Conservation (phyloP, 1,140 invertebrate species). For the Sarcophaga peregrina region DNA sequence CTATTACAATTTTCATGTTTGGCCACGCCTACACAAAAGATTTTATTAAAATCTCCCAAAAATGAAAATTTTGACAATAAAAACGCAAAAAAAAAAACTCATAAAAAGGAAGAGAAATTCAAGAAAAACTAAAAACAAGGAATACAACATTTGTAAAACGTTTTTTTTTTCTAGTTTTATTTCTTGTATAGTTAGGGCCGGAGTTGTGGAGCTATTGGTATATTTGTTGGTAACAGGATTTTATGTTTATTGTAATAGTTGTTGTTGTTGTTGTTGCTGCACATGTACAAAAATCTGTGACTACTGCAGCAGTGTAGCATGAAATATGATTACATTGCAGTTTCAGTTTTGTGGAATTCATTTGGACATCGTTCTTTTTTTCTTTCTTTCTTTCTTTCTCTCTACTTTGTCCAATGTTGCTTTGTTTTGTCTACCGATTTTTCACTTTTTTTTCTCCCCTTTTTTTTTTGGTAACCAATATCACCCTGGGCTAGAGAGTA, state of each 20-base stretch:
- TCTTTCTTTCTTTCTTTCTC: not conserved
- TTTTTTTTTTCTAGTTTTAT: not conserved
- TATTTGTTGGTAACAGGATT: not conserved
- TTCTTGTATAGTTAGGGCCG: not conserved
- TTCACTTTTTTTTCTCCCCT: too few species aligned
- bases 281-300: constrained; percentile 30
- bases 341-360: constrained; percentile 22
- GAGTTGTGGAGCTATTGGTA: not conserved
- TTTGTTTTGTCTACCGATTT: not conserved
- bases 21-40: constrained; percentile 39
- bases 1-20: constrained; percentile 38
- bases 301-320: constrained; percentile 41
- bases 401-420: not conserved
- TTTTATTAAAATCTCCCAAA: constrained; percentile 29
- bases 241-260: not conserved
- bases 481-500: too few species aligned
- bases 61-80: not conserved
- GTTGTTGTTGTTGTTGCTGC: not conserved
- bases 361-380: not conserved
- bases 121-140: constrained; percentile 24
- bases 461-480: too few species aligned
- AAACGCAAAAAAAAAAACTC: not conserved
- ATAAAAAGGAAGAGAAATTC: too few species aligned
- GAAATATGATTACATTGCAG: constrained; percentile 41
- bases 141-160: constrained; percentile 20